Evolutionary conservation across 2,113 vertebrate genomes (phyloP).

Genomic region (Chaetodon auriga): DNA sequence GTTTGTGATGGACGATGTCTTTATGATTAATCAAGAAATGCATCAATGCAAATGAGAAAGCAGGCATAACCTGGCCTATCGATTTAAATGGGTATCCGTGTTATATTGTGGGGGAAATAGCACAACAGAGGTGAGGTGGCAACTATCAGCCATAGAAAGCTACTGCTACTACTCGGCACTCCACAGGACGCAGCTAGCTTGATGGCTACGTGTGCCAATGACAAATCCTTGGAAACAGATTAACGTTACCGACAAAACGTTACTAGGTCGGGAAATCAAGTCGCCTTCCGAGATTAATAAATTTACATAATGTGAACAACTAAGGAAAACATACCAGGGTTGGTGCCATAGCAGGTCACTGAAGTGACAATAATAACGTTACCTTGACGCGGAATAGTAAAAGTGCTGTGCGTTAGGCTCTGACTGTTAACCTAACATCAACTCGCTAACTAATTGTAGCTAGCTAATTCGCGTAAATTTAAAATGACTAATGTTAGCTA

Average conservation of each 20-base stretch:
- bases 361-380: neutral
- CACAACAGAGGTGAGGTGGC: conserved; percentile 58
- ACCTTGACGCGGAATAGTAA: neutral
- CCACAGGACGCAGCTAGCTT: conserved; percentile 43
- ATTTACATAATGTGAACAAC: conserved; percentile 35
- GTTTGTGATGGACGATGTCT: conserved; percentile 27
- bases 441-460: conserved; percentile 18
- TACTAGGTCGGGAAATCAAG: conserved; percentile 47
- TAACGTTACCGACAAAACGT: conserved; percentile 40
- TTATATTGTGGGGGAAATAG: neutral
- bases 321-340: neutral
- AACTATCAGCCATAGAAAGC: conserved; percentile 17
- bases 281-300: conserved; percentile 24
- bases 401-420: conserved; percentile 13
- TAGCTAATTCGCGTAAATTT: conserved; percentile 26
- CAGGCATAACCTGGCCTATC: neutral
- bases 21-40: conserved; percentile 25
- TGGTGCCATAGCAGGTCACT: neutral
- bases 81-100: neutral
- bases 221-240: conserved; percentile 66
- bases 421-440: conserved; percentile 34
- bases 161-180: conserved; percentile 25
- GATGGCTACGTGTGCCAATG: conserved; percentile 53
- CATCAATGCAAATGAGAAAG: neutral
- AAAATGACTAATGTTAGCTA: neutral